Conservation (phyloP, 2,113 vertebrate genomes). For the Boulengerochromis microlepis region DNA sequence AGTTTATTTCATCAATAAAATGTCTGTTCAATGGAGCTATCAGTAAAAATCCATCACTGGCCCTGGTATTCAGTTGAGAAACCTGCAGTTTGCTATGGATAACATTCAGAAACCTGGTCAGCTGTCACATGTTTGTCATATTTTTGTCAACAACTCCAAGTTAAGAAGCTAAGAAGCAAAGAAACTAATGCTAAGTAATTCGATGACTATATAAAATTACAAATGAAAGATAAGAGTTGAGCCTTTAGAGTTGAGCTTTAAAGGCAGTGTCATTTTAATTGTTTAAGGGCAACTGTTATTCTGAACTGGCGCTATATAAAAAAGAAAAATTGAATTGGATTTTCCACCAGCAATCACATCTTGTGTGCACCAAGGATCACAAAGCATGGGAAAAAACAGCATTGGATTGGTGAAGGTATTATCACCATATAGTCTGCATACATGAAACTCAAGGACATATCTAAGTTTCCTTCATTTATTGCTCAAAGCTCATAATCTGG, state of each 20-base stretch:
- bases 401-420: background rate
- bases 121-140: background rate
- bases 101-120: background rate
- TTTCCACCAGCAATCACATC: background rate
- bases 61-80: background rate
- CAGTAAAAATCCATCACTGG: background rate
- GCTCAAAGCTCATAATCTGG: background rate
- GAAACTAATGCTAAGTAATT: background rate
- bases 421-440: background rate
- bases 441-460: background rate
- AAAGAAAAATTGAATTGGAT: fast-evolving
- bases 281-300: background rate
- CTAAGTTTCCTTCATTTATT: background rate
- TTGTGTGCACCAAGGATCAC: fast-evolving
- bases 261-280: background rate
- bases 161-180: background rate
- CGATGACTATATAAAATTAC: background rate
- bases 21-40: background rate
- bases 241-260: background rate
- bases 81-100: background rate
- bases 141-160: background rate
- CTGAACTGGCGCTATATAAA: background rate
- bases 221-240: background rate
- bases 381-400: background rate
- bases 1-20: background rate